These are phyloP conservation scores for Trypoxylus dichotomus DNA, from an alignment of 1,140 invertebrate genomes.

Conservation along the genomic window DNA sequence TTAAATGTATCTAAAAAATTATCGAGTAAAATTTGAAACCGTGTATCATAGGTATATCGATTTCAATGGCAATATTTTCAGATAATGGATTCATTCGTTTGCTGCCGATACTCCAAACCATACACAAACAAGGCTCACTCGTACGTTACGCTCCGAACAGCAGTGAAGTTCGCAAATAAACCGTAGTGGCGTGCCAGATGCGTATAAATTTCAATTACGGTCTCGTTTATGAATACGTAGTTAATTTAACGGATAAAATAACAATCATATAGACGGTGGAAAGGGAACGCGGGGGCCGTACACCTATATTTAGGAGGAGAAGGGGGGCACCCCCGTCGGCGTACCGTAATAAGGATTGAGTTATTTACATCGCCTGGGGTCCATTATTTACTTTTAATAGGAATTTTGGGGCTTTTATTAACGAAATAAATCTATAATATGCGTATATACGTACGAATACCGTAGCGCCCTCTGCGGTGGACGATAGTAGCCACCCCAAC, in stretches of 20 bases:
- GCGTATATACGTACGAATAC: neutral
- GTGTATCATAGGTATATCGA: no score
- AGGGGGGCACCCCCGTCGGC: neutral
- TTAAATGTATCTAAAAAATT: no score
- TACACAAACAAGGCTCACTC: neutral
- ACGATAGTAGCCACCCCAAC: slow-evolving; percentile 27
- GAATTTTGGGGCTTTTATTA: slow-evolving; percentile 49
- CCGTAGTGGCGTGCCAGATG: neutral
- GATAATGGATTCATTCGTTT: no score
- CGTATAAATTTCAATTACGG: slow-evolving; percentile 21
- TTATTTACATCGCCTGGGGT: slow-evolving; percentile 48
- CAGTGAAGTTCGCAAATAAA: neutral
- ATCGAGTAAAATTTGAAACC: no score
- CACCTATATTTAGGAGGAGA: no score
- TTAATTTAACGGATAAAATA: slow-evolving; percentile 23
- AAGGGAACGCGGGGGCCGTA: no score
- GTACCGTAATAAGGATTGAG: slow-evolving; percentile 42
- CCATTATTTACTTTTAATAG: slow-evolving; percentile 51
- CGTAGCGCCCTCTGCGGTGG: neutral
- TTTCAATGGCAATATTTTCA: no score
- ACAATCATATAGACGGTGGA: slow-evolving; percentile 1
- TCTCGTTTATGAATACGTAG: slow-evolving; percentile 16
- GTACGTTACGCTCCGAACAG: neutral
- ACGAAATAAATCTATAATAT: slow-evolving; percentile 43
- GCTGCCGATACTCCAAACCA: neutral